phyloP scores from a whole-genome alignment of 2,888 invertebrate genomes.

The Aleiodes leptofemur region DNA sequence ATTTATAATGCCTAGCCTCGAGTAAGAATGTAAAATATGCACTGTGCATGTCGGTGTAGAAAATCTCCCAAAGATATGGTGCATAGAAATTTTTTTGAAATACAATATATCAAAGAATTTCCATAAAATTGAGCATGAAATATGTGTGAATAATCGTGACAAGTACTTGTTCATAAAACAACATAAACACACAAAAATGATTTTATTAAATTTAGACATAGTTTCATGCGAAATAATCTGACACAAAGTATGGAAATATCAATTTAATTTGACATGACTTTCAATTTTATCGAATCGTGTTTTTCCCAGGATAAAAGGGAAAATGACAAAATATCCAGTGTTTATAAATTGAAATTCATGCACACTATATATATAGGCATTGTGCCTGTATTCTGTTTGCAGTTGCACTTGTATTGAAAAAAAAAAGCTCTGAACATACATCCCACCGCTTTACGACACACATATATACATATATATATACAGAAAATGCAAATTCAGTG shows the following conservation, averaged over 20 bases:
- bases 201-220: too few relatives aligned
- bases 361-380: neutral
- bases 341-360: neutral
- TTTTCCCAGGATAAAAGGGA: neutral
- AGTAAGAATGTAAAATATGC: too few relatives aligned
- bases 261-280: conserved; percentile 14
- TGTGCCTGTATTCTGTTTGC: neutral
- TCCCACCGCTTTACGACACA: neutral
- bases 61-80: too few relatives aligned
- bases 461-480: neutral
- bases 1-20: too few relatives aligned
- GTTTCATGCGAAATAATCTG: neutral
- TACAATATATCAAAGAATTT: too few relatives aligned
- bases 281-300: neutral
- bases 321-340: neutral
- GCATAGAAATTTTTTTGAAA: too few relatives aligned
- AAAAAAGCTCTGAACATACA: neutral
- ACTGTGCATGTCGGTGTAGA: too few relatives aligned
- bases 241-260: neutral
- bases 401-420: conserved; percentile 9
- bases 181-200: too few relatives aligned
- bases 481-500: conserved; percentile 43
- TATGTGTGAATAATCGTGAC: too few relatives aligned
- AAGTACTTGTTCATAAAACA: too few relatives aligned
- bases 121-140: too few relatives aligned